phyloP scores from a whole-genome alignment of 2,113 vertebrate species.

The Sander vitreus region DNA sequence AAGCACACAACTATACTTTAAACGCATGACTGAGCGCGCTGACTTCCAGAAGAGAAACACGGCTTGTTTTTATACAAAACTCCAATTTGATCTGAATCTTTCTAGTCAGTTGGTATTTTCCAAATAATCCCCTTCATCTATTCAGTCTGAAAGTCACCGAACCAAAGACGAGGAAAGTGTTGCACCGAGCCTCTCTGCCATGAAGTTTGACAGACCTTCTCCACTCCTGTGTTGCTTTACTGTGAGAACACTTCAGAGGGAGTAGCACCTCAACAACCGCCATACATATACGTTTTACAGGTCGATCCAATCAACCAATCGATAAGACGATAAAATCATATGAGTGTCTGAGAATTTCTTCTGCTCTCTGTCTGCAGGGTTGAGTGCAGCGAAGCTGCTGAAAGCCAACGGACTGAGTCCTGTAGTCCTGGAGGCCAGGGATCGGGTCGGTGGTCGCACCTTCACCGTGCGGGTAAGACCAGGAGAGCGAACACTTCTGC shows the following conservation, averaged over 20 bases:
- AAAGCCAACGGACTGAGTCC: slow-evolving; percentile 90
- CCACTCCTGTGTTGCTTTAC: neutral
- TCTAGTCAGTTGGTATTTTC: neutral
- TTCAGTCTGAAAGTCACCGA: neutral
- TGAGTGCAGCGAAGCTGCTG: slow-evolving; percentile 94
- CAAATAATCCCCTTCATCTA: neutral
- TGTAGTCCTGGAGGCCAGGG: slow-evolving; percentile 92
- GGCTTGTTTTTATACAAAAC: neutral
- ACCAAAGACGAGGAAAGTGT: neutral
- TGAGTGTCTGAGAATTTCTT: too few relatives aligned
- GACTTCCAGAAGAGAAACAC: neutral
- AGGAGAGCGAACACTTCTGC: neutral
- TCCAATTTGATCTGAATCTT: neutral
- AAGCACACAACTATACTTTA: neutral
- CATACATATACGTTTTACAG: too few relatives aligned
- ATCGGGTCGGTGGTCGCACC: slow-evolving; percentile 95
- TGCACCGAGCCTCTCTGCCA: neutral
- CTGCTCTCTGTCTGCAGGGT: slow-evolving; percentile 80
- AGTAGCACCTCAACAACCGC: neutral
- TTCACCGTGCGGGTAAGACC: slow-evolving; percentile 90
- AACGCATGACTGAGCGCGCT: neutral
- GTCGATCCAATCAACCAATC: too few relatives aligned
- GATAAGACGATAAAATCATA: too few relatives aligned
- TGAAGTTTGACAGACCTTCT: neutral
- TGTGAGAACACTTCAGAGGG: neutral